These are phyloP conservation scores for Astyanax mexicanus DNA, from an alignment of 2,797 vertebrate species.

Conservation along the genomic window DNA sequence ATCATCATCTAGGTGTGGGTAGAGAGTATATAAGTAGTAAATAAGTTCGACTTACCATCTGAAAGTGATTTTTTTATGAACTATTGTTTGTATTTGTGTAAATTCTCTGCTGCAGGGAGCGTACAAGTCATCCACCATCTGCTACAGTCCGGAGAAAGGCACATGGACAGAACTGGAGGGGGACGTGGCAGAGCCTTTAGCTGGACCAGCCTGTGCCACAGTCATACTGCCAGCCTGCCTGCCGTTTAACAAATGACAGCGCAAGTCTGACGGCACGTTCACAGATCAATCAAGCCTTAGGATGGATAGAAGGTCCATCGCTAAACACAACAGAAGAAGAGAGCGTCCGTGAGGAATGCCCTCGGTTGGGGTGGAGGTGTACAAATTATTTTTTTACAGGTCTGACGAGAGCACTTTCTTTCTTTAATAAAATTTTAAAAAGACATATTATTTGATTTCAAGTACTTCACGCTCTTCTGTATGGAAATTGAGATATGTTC, in stretches of 20 bases:
- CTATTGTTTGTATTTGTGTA: no score
- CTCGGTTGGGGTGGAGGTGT: conserved; percentile 69
- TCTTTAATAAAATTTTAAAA: conserved; percentile 75
- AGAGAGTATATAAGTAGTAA: no score
- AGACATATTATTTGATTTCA: conserved; percentile 65
- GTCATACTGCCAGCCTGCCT: conserved; percentile 95
- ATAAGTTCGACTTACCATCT: neutral
- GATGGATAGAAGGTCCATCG: conserved; percentile 65
- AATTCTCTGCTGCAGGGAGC: conserved; percentile 85
- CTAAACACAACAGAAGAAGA: conserved; percentile 68
- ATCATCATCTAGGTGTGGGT: no score
- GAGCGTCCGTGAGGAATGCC: conserved; percentile 70
- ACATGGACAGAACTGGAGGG: conserved; percentile 98
- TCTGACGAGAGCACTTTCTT: conserved; percentile 83
- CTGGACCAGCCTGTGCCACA: conserved; percentile 94
- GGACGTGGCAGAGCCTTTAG: conserved; percentile 96
- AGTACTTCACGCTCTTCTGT: conserved; percentile 77
- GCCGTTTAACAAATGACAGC: conserved; percentile 94
- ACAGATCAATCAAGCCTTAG: conserved; percentile 57
- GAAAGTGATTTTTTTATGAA: no score
- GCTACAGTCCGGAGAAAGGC: conserved; percentile 97
- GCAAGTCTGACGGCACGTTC: conserved; percentile 48
- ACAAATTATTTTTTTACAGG: conserved; percentile 87
- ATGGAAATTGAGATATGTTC: conserved; percentile 75
- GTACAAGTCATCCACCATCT: conserved; percentile 99